Evolutionary conservation across 2,888 invertebrate genomes (phyloP).

Genomic region (Crossocerus cetratus): DNA sequence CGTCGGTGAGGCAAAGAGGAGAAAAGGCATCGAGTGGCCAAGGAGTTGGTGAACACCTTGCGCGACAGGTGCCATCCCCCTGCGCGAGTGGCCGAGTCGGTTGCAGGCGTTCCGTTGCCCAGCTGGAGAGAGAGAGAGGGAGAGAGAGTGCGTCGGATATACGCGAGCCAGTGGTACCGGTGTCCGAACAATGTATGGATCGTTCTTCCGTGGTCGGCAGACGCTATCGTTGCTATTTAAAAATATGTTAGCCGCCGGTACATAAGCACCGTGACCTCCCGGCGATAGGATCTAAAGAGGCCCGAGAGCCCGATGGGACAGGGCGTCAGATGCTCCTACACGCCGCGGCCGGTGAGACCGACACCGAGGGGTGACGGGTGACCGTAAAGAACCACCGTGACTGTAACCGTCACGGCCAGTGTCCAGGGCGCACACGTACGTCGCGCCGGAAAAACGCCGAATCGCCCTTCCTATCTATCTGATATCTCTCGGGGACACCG

Average conservation of each 20-base stretch:
- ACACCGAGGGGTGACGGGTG: conserved; percentile 38
- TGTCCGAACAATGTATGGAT: conserved; percentile 44
- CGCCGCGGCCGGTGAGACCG: conserved; percentile 19
- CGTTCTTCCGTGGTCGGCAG: conserved; percentile 26
- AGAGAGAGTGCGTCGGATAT: conserved; percentile 15
- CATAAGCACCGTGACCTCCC: conserved; percentile 76
- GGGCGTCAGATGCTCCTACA: conserved; percentile 70
- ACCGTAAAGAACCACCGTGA: conserved; percentile 60
- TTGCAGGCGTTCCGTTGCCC: conserved; percentile 17
- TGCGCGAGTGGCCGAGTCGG: conserved; percentile 42
- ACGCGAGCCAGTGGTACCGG: conserved; percentile 24
- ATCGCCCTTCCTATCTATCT: conserved; percentile 42
- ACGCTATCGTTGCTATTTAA: conserved; percentile 70
- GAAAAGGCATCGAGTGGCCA: conserved; percentile 19
- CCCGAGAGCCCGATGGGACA: conserved; percentile 44
- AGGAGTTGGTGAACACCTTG: conserved; percentile 72
- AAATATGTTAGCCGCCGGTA: conserved; percentile 74
- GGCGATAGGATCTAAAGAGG: conserved; percentile 73
- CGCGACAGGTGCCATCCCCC: conserved; percentile 72
- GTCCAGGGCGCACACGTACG: conserved; percentile 31
- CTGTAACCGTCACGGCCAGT: conserved; percentile 70
- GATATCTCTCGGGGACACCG: conserved; percentile 30
- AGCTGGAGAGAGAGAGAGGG: not conserved
- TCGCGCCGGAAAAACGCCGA: conserved; percentile 56
- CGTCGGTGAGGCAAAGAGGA: too few species aligned